A percentile compares a stretch with the other conserved stretches of the same genome.
Evolutionary conservation across 2,888 invertebrate species (phyloP).

Genomic region (Cheilosia pagana): DNA sequence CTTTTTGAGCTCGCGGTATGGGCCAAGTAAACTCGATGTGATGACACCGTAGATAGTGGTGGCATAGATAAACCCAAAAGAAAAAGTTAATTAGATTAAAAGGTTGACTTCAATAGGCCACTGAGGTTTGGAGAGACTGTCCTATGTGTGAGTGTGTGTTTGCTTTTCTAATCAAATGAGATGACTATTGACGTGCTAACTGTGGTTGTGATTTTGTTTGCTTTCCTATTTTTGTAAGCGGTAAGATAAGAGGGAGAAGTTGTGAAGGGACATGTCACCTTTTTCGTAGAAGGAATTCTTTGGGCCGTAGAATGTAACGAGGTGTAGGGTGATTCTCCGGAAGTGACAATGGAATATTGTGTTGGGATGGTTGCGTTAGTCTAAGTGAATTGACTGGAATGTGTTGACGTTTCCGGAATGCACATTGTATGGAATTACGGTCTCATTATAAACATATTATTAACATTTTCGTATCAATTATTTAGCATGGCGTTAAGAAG

Average conservation of each 20-base stretch:
- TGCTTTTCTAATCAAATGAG: constrained; percentile 57
- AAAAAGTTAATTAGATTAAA: constrained; percentile 75
- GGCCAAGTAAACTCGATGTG: constrained; percentile 64
- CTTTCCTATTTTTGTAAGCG: constrained; percentile 19
- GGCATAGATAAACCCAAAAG: constrained; percentile 70
- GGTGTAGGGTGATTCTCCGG: background rate
- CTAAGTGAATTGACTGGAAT: no score
- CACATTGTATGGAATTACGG: no score
- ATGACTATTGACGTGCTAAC: constrained; percentile 58
- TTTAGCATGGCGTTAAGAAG: no score
- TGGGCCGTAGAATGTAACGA: no score
- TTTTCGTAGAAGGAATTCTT: background rate
- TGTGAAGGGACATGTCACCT: constrained; percentile 12
- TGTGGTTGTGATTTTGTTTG: constrained; percentile 50
- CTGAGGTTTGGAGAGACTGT: constrained; percentile 56
- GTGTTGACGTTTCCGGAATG: no score
- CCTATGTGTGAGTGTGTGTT: constrained; percentile 21
- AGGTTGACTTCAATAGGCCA: constrained; percentile 69
- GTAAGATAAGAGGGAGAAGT: constrained; percentile 24
- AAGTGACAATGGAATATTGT: background rate
- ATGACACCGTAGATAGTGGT: constrained; percentile 71
- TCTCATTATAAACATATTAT: no score
- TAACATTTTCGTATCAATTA: no score
- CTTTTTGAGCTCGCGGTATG: constrained; percentile 59
- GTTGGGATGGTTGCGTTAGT: background rate